Conservation (phyloP, 2,113 vertebrate species). For the Hippopotamus amphibius region DNA sequence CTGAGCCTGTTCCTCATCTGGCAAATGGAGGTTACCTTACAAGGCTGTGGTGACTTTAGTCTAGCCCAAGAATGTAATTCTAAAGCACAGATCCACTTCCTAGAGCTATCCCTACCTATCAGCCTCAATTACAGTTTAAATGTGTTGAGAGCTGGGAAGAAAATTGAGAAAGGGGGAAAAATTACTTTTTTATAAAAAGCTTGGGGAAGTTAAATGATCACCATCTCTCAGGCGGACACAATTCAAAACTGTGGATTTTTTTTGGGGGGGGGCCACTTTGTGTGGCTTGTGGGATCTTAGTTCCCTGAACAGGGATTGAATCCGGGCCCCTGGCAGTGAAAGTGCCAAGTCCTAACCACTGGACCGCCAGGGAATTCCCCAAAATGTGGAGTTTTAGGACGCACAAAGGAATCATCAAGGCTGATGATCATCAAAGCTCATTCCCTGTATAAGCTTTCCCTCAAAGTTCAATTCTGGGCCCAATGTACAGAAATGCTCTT, state of each 20-base stretch:
- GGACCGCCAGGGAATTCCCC: not conserved
- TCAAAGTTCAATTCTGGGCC: slow-evolving; percentile 39
- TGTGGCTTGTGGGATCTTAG: not conserved
- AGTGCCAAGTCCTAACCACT: not conserved
- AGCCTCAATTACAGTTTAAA: not conserved
- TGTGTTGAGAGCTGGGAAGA: not conserved
- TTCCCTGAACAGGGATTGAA: not conserved
- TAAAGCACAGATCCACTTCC: slow-evolving; percentile 40
- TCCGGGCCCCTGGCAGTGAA: not conserved
- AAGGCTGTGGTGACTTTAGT: not conserved
- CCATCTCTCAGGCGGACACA: not conserved
- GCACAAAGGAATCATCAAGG: slow-evolving; percentile 3
- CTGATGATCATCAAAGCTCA: not conserved
- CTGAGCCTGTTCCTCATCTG: slow-evolving; percentile 30
- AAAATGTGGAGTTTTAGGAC: slow-evolving; percentile 26
- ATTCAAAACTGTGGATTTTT: slow-evolving; percentile 12
- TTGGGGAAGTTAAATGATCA: slow-evolving; percentile 22
- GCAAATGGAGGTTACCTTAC: not conserved
- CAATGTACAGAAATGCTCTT: slow-evolving; percentile 2
- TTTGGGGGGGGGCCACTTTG: not conserved
- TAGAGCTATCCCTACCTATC: not conserved
- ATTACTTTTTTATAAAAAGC: not conserved
- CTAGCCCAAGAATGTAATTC: slow-evolving; percentile 27
- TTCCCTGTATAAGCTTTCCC: not conserved
- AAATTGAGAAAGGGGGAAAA: not conserved